Evolutionary conservation across 64 coral and sea anemone genomes (phyloP).

Genomic region (Anthopleura sola): DNA sequence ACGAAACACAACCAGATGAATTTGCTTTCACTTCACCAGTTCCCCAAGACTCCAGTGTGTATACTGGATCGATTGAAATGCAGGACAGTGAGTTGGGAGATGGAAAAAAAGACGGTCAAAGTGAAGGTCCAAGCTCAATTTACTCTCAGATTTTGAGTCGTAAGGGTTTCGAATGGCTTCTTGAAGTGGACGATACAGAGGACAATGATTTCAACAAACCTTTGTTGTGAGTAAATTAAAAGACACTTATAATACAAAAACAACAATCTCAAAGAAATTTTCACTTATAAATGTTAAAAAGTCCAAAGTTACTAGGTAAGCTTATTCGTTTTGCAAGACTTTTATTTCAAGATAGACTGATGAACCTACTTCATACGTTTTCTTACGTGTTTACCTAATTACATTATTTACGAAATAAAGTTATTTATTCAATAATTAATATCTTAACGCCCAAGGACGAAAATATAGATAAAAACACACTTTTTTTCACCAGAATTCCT

Average conservation of each 20-base stretch:
- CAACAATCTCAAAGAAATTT: background rate
- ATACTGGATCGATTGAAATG: slow-evolving; percentile 73
- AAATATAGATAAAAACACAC: too few species aligned
- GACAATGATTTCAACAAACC: slow-evolving; percentile 95
- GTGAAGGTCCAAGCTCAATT: slow-evolving; percentile 42
- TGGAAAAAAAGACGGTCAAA: slow-evolving; percentile 38
- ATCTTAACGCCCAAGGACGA: too few species aligned
- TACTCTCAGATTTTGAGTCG: slow-evolving; percentile 89
- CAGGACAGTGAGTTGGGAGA: slow-evolving; percentile 66
- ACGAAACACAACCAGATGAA: slow-evolving; percentile 59
- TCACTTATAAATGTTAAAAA: background rate
- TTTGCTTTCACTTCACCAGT: slow-evolving; percentile 80
- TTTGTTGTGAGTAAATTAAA: slow-evolving; percentile 68
- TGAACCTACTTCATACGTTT: too few species aligned
- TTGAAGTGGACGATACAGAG: slow-evolving; percentile 90
- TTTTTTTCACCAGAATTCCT: too few species aligned
- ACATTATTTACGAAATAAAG: too few species aligned
- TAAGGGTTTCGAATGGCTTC: slow-evolving; percentile 89
- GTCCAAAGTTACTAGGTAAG: too few species aligned
- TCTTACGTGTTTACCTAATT: too few species aligned
- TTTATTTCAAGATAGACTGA: too few species aligned
- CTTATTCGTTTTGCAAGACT: too few species aligned
- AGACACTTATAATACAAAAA: background rate
- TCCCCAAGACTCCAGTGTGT: slow-evolving; percentile 60
- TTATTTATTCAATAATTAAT: too few species aligned